Evolutionary conservation across 2,888 invertebrate species (phyloP), one percentile per base, ranked within the genome.

Genomic region (Tetragonula carbonaria): DNA sequence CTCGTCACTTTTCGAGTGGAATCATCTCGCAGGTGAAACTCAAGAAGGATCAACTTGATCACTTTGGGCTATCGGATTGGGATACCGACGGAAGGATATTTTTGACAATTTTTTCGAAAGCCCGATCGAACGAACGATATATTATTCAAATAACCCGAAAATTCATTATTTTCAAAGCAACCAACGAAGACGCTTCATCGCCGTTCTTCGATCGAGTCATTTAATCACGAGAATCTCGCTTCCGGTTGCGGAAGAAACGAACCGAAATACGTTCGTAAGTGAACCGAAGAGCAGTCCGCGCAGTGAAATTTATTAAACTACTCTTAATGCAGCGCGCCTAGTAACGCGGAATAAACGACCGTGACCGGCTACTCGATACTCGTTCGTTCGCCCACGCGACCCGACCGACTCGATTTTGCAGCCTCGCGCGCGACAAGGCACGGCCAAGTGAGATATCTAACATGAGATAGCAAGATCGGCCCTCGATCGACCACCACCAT

Each of bases 371-470:
- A 88, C 89, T 86, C 84, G 89, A 87, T 90, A 87, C 85, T 80
- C 90, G 85, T 86, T 87, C 78, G 76, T 74, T 79, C 90, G 72
- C 89, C 88, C 82, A 87, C 85, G 87, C 88, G 80, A 84, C 67
- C 73, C 79, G 76, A 73, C 65, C 82, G 66, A 68, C n/a, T 45
- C 74, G 67, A 51, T 83, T 74, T 75, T 75, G 80, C 74, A 78
- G 85, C 62, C 50, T 62, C 67, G 18, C 45, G 38, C 45, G 81
- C 59, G 84, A 78, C 82, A 82, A 77, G 79, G 68, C 84, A 63
- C 70, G 70, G 74, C 82, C 76, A 82, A 91, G 84, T 89, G 86
- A 91, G 88, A 91, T 90, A 91, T 91, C 89, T 80, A 90, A 45
- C 45, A 8, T 45, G 45, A 90, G 90, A 89, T 90, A 88, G 87